Base-by-base conservation (phyloP, 2,797 vertebrate genomes). In the Microcaecilia unicolor region DNA sequence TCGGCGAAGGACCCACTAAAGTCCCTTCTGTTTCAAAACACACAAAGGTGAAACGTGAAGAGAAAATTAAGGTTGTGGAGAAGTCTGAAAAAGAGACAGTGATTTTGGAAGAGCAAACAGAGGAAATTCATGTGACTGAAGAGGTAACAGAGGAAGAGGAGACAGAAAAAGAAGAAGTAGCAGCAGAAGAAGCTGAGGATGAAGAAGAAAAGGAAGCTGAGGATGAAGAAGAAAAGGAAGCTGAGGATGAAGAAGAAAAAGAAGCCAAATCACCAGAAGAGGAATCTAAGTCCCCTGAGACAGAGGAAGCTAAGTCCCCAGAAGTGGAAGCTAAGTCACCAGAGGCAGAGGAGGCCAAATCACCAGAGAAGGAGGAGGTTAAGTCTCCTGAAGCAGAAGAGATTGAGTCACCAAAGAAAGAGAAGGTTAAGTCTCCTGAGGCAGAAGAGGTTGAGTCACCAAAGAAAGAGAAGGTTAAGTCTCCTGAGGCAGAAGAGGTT, bases 111-210 rank as follows among this genome's bases (percentile, higher is more conserved):
- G 90, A 94, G 47, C 89, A 93, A 67, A 93, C 86, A 0, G 92
- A 94, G 40, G 92, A 97, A 72, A 88, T 88, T 27, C 89, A 93
- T 62, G 89, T 93, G 41, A 91, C 89, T 0, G 93, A 94, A 49
- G 89, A 92, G 54, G 86, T 83, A 11, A 82, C 81, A 1, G 91
- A 91, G 22, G 88, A 88, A 34, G 88, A 87, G 2, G 87, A 83
- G 35, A 48, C 83, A 28, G 59, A 62, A 1, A 67, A 70, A 11
- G 73, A 60, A 6, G 73, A 42, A 5, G 22, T n/a, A n/a, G n/a
- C n/a, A n/a, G n/a, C n/a, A n/a, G n/a, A n/a, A n/a, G 57, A 28
- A 3, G 57, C 48, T 9, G 52, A 35, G 15, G 23, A 11, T 3
- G 31, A 25, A 2, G 41, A 40, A 3, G 36, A 22, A 5, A 62